Evolutionary conservation across 2,113 vertebrate genomes (phyloP).

Genomic region (Clupea harengus): DNA sequence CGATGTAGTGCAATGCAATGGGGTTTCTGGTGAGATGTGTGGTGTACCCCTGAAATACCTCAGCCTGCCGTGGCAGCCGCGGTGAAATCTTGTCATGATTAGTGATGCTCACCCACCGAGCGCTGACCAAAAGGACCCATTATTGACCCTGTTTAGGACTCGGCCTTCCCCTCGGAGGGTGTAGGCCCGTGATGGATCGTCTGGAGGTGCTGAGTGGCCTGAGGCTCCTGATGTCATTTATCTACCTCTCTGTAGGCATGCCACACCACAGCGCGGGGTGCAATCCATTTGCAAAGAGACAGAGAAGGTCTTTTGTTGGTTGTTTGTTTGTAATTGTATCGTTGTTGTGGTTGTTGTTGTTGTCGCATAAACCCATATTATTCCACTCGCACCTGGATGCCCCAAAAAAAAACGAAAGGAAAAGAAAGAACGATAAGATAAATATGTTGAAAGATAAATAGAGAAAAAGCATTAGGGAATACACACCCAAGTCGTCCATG

Average conservation of each 20-base stretch:
- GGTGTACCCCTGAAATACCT: neutral
- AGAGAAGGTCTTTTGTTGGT: constrained; percentile 15
- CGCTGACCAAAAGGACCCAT: constrained; percentile 21
- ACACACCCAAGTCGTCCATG: neutral
- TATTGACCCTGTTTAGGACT: constrained; percentile 16
- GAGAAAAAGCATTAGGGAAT: neutral
- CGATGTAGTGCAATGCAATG: too few species aligned
- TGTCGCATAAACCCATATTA: neutral
- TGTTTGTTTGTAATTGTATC: neutral
- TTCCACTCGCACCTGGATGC: neutral
- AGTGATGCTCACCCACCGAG: neutral
- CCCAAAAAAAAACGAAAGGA: neutral
- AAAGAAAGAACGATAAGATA: too few species aligned
- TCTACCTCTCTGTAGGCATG: constrained; percentile 1
- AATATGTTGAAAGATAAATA: neutral
- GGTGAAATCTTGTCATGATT: neutral
- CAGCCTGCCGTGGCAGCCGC: neutral
- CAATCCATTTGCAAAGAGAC: constrained; percentile 3
- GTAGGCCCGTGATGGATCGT: neutral
- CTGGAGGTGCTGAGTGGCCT: neutral
- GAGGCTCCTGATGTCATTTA: constrained; percentile 1
- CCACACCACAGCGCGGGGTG: neutral
- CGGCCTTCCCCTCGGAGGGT: neutral
- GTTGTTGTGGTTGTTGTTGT: neutral
- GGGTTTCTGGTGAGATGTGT: neutral